A percentile compares a stretch with the other conserved stretches of the same genome.
Conservation (phyloP, 2,113 vertebrate genomes). For the Cariama cristata region DNA sequence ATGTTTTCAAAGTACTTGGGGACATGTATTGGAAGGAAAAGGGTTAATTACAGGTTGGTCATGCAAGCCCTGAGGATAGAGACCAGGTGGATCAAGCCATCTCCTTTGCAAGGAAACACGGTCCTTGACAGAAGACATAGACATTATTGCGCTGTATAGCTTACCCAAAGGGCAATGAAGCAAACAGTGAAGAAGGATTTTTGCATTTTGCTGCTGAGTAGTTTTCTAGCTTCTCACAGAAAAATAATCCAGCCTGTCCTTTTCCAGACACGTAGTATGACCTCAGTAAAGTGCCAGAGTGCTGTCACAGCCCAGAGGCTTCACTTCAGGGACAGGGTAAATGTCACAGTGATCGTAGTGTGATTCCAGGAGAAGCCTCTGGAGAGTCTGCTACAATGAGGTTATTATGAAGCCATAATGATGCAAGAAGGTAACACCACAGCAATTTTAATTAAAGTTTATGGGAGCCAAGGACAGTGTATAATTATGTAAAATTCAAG, state of each 20-base stretch:
- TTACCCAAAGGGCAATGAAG: not conserved
- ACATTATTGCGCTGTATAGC: not conserved
- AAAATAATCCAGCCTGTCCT: not conserved
- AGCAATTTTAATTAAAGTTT: conserved; percentile 25
- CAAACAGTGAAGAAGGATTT: not conserved
- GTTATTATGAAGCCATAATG: not conserved
- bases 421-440: not conserved
- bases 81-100: not conserved
- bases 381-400: not conserved
- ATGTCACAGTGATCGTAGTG: not conserved
- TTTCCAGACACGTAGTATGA: accelerated
- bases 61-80: not conserved
- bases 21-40: not conserved
- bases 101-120: not conserved
- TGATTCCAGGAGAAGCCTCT: not conserved
- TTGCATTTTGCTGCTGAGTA: not conserved
- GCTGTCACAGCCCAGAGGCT: not conserved
- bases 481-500: not conserved
- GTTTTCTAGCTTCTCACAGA: not conserved
- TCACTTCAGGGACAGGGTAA: not conserved
- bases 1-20: not conserved
- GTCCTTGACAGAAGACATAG: not conserved
- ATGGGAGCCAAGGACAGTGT: not conserved
- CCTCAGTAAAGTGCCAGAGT: not conserved
- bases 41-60: not conserved